Conservation (phyloP, 1,140 invertebrate species). For the Bilobella aurantiaca region DNA sequence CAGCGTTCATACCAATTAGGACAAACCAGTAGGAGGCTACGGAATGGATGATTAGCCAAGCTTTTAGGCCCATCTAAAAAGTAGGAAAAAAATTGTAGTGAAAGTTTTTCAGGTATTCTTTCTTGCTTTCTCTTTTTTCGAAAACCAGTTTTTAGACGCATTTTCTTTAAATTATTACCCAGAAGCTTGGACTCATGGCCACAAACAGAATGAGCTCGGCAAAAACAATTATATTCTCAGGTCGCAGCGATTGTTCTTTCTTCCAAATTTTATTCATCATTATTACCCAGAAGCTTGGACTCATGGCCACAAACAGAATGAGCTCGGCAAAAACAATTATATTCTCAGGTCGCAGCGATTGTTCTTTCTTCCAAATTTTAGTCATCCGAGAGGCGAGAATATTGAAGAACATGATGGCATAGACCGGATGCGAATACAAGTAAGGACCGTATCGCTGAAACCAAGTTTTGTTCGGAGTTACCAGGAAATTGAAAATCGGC, state of each 20-base stretch:
- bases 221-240: constrained; percentile 24
- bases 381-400: constrained; percentile 38
- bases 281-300: neutral
- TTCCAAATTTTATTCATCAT: constrained; percentile 10
- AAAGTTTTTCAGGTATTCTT: neutral
- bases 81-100: too few relatives aligned
- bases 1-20: constrained; percentile 59
- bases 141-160: neutral
- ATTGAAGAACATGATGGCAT: constrained; percentile 39
- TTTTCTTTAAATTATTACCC: too few relatives aligned
- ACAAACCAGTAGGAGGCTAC: constrained; percentile 51
- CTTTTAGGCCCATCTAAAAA: neutral
- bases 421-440: constrained; percentile 46
- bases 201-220: constrained; percentile 13
- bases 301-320: constrained; percentile 3
- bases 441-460: constrained; percentile 42
- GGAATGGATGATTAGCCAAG: constrained; percentile 33
- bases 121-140: neutral
- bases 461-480: constrained; percentile 43
- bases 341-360: constrained; percentile 28
- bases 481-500: constrained; percentile 57
- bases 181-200: neutral
- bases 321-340: constrained; percentile 19
- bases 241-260: constrained; percentile 26
- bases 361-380: constrained; percentile 16